Evolutionary conservation across 2,113 vertebrate species (phyloP), one percentile per base, ranked within the genome.

Genomic region (Empidonax traillii): DNA sequence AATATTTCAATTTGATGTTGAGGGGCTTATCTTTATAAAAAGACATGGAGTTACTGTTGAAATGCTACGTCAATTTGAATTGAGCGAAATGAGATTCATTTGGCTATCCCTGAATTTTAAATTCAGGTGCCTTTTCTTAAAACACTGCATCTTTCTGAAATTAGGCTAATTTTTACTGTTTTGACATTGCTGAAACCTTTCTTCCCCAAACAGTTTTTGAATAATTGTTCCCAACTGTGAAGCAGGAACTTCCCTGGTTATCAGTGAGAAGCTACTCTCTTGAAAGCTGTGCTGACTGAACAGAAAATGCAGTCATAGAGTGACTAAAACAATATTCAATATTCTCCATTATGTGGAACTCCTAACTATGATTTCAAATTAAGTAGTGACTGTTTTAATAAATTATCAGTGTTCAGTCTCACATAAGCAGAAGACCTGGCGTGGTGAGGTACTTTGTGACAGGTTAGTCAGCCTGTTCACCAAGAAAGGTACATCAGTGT

Each of bases 381-480:
- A 51, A 30, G 10, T 39, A 56, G 41, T 39, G 20, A 51, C 15
- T 82, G 31, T 49, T 85, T 59, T 46, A 85, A 49, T 69, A 41
- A 52, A n/a, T 39, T 56, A 82, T 65, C 49, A 46, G 35, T 39
- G 11, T 31, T 87, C 47, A 30, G 22, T 82, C 47, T 86, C 56
- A 5, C 3, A 6, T 25, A 55, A 56, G 65, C 53, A 39, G 10
- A 68, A 67, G 67, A 44, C 22, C 10, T 41, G 58, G 35, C 58
- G 13, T 66, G 81, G 67, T 68, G 66, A 27, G 44, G 53, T 65
- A 8, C 75, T 95, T 83, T 67, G 67, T 55, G 61, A 27, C 59
- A 67, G 44, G 23, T 84, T 84, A 53, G 55, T 96, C 89, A 93
- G 47, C 73, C 51, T 53, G 22, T 93, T 94, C 83, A 85, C 87